Evolutionary conservation across 1,140 invertebrate genomes (phyloP).

Genomic region (Ctenoplectra terminalis): DNA sequence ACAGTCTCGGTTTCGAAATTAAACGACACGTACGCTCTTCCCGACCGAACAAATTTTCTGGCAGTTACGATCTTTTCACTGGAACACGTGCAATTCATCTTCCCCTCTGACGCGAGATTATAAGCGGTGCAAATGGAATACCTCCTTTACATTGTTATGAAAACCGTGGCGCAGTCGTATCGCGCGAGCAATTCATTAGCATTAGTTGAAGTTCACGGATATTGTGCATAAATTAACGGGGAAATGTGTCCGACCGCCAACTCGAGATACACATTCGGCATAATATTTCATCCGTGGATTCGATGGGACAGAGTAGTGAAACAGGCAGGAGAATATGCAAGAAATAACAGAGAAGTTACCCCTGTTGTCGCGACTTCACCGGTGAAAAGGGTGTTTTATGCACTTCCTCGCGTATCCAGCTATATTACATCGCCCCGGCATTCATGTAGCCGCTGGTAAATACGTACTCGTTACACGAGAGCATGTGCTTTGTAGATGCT

Average conservation of each 20-base stretch:
- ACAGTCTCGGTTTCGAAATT: background rate
- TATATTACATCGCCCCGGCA: background rate
- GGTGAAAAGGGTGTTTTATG: conserved; percentile 18
- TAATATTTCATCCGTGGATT: conserved; percentile 25
- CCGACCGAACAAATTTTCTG: background rate
- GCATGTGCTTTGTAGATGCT: conserved; percentile 8
- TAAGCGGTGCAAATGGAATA: conserved; percentile 23
- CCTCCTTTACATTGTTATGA: conserved; percentile 24
- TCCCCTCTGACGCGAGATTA: conserved; percentile 23
- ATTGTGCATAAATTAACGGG: conserved; percentile 50
- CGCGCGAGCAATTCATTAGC: conserved; percentile 38
- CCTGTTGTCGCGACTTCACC: background rate
- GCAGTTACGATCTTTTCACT: background rate
- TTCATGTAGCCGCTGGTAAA: background rate
- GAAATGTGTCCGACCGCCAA: background rate
- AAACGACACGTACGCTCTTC: background rate
- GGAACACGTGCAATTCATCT: conserved; percentile 22
- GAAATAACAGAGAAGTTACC: conserved; percentile 19
- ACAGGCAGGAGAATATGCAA: background rate
- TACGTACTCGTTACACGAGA: conserved; percentile 5
- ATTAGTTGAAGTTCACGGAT: conserved; percentile 39
- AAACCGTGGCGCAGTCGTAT: background rate
- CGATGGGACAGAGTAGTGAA: background rate
- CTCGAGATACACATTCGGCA: background rate
- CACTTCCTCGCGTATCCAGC: background rate